Percentiles rank a stretch among this genome's conserved stretches.
Evolutionary conservation across 1,140 invertebrate species (phyloP).

Genomic region (Drosophila oshimai): DNA sequence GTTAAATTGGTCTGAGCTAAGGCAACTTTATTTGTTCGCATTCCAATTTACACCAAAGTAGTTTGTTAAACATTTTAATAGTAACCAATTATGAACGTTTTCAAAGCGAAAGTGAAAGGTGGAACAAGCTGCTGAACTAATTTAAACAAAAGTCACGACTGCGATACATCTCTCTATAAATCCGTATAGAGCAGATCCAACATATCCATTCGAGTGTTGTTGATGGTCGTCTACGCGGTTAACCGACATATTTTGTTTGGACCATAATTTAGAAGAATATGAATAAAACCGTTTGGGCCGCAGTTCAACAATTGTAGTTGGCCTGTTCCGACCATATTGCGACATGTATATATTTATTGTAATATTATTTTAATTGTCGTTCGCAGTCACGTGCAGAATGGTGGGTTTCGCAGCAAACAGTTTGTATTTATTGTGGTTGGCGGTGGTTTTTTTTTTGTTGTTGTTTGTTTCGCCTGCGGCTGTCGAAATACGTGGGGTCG

Average conservation of each 20-base stretch:
- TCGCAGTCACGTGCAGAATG: slow-evolving; percentile 35
- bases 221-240: slow-evolving; percentile 61
- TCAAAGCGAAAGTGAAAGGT: background rate
- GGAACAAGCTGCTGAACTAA: slow-evolving; percentile 3
- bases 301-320: slow-evolving; percentile 34
- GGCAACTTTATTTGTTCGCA: no score
- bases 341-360: slow-evolving; percentile 69
- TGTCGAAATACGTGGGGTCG: slow-evolving; percentile 20
- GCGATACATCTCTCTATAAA: background rate
- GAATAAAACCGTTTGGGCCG: slow-evolving; percentile 11
- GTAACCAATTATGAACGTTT: background rate
- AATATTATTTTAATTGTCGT: slow-evolving; percentile 76
- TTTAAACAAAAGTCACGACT: slow-evolving; percentile 33
- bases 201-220: slow-evolving; percentile 13
- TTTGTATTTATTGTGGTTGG: slow-evolving; percentile 74
- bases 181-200: background rate
- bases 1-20: background rate
- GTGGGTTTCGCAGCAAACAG: slow-evolving; percentile 48
- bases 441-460: slow-evolving; percentile 34
- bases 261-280: slow-evolving; percentile 37
- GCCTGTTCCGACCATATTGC: slow-evolving; percentile 13
- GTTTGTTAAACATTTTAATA: background rate
- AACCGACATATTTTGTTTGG: slow-evolving; percentile 61
- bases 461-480: slow-evolving; percentile 19
- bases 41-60: background rate